phyloP scores from a whole-genome alignment of 2,113 vertebrate species.

The Syrrhaptes paradoxus region DNA sequence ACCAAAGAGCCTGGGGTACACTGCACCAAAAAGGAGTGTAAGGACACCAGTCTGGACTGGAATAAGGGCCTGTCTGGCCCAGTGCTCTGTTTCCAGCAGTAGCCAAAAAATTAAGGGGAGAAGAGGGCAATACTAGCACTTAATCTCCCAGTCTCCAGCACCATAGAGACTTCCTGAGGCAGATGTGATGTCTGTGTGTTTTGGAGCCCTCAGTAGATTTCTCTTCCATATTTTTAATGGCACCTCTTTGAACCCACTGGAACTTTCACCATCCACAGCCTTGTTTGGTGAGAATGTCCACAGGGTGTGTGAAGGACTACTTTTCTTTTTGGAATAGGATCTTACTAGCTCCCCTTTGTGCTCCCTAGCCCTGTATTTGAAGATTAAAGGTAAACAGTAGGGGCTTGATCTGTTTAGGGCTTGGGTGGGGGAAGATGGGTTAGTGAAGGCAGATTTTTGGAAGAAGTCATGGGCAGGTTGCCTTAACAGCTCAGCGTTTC shows the following conservation, averaged over 20 bases:
- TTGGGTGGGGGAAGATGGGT: not conserved
- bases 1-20: not conserved
- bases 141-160: not conserved
- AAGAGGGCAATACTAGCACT: not conserved
- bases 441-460: not conserved
- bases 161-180: not conserved
- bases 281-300: fast-evolving
- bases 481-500: not conserved
- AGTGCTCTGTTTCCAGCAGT: not conserved
- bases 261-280: not conserved
- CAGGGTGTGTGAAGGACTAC: not conserved
- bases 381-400: not conserved
- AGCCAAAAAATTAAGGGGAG: not conserved
- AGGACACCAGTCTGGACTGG: not conserved
- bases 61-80: not conserved
- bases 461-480: not conserved
- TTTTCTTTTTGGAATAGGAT: not conserved
- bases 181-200: not conserved
- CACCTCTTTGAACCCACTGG: not conserved
- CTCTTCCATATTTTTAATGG: not conserved
- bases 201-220: not conserved
- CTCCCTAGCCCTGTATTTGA: not conserved
- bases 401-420: not conserved
- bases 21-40: not conserved
- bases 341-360: not conserved